Evolutionary conservation across 2,888 invertebrate species (phyloP), one percentile per base, ranked within the genome.

Genomic region (Napeogenes inachia): DNA sequence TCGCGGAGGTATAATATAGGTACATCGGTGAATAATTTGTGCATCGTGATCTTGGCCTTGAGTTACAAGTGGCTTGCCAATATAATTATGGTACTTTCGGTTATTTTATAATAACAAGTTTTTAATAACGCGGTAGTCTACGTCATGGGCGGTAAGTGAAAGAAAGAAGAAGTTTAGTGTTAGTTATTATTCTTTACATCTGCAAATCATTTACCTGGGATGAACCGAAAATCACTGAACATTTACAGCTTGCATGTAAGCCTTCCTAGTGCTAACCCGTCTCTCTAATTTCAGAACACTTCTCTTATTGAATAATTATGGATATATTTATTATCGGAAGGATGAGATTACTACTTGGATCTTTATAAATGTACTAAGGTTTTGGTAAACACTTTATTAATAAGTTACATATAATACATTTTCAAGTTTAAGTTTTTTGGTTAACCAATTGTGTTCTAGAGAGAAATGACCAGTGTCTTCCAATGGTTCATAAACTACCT

Each of bases 91-190:
- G 68, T 74, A 71, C 68, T 71, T 72, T 70, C 71, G 72, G 69
- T 70, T 74, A 75, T 77, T 71, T 75, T 73, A 68, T 72, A 71
- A 82, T 81, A 78, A 73, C 77, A 73, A 76, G 75, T 79, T 75
- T 80, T 61, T 70, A 70, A 74, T 75, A 72, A 76, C 73, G 68
- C 79, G 69, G 76, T 76, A 73, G 70, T 73, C 72, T 72, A 72
- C 79, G 73, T 70, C 71, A 87, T 88, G 84, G 85, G 84, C 73
- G 87, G 88, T 87, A 88, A 88, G 87, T 87, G 68, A 68, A 66
- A 50, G 56, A 21, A 53, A 42, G 46, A 60, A 55, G 13, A 56
- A 50, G 53, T 57, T 56, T 67, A 56, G 46, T 46, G 55, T 59
- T 61, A 59, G 57, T 61, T 60, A 56, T 45, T 63, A 46, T 60